Evolutionary conservation across 2,888 invertebrate genomes (phyloP).

Genomic region (Lacanobia wlatinum): DNA sequence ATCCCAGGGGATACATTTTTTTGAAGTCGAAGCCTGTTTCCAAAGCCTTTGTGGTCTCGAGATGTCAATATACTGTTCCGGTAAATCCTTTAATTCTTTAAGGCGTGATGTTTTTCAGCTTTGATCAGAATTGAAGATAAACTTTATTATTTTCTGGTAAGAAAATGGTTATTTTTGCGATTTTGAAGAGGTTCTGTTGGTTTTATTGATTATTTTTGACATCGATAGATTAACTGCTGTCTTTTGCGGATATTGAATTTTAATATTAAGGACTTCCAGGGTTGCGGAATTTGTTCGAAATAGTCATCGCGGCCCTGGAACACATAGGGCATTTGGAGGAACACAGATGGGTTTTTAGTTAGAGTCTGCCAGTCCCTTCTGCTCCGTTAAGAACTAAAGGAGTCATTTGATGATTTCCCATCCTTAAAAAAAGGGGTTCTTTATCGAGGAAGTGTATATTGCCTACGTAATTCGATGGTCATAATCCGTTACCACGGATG

Average conservation of each 20-base stretch:
- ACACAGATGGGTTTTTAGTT: too few relatives aligned
- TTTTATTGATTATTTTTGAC: neutral
- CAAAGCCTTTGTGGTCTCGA: conserved; percentile 44
- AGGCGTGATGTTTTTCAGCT: conserved; percentile 25
- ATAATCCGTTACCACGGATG: too few relatives aligned
- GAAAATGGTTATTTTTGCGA: neutral
- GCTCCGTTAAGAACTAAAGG: too few relatives aligned
- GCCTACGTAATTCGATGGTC: too few relatives aligned
- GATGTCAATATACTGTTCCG: conserved; percentile 43
- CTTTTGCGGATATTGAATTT: neutral
- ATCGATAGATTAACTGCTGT: neutral
- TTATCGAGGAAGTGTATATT: neutral
- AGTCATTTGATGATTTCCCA: too few relatives aligned
- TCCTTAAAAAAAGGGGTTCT: too few relatives aligned
- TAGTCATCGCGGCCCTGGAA: too few relatives aligned
- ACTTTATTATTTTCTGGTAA: conserved; percentile 18
- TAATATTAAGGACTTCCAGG: too few relatives aligned
- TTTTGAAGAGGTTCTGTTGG: neutral
- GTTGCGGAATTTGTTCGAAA: too few relatives aligned
- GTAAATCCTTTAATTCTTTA: conserved; percentile 44
- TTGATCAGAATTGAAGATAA: conserved; percentile 15
- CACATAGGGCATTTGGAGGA: too few relatives aligned
- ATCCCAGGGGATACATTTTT: conserved; percentile 46
- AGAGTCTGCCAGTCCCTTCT: too few relatives aligned
- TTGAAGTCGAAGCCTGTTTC: conserved; percentile 23